These are phyloP conservation scores for Lucilia cuprina DNA, from an alignment of 1,140 invertebrate species.

Conservation along the genomic window DNA sequence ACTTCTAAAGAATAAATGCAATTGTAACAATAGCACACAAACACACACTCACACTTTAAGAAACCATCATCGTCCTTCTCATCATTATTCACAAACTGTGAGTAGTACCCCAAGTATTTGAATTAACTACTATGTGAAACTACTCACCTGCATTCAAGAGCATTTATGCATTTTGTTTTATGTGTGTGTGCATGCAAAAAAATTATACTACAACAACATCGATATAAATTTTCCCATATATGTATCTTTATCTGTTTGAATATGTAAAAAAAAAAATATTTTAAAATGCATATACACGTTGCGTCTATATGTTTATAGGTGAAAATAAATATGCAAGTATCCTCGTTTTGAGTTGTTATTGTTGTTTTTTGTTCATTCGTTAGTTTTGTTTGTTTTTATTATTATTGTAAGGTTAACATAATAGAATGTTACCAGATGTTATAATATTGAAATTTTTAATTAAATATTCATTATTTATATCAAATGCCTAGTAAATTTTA, in stretches of 20 bases:
- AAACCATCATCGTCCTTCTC: too few species aligned
- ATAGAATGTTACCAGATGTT: not conserved
- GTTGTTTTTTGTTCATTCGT: not conserved
- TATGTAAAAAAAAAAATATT: not conserved
- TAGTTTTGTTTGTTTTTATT: not conserved
- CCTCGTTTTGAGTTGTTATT: not conserved
- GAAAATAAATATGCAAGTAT: not conserved
- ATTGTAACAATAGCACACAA: not conserved
- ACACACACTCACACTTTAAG: too few species aligned
- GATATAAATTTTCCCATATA: too few species aligned
- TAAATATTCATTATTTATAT: not conserved
- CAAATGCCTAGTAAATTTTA: not conserved
- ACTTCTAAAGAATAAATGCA: not conserved
- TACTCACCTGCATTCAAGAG: constrained; percentile 16
- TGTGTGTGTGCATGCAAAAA: not conserved
- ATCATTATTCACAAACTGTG: too few species aligned
- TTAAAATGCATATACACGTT: not conserved
- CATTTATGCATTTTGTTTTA: not conserved
- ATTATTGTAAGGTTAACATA: not conserved
- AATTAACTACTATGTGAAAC: not conserved
- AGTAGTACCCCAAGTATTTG: not conserved
- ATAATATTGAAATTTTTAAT: not conserved
- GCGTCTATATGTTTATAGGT: not conserved
- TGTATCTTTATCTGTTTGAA: not conserved
- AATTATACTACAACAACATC: too few species aligned